Evolutionary conservation across 2,113 vertebrate genomes (phyloP).

Genomic region (Ursus arctos): DNA sequence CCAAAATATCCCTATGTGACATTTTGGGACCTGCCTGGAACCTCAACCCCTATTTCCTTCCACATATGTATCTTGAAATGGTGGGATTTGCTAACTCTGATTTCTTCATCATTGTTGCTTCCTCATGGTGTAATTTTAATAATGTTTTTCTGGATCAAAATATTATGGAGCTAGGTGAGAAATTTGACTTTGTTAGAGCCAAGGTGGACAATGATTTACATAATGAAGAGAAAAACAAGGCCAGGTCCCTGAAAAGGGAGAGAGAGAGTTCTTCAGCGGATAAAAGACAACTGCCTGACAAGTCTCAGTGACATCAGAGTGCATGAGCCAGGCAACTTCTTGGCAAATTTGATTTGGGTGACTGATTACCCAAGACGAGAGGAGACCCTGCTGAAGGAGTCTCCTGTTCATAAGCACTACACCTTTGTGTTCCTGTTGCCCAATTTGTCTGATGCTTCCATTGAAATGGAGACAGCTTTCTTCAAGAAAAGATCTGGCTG

Average conservation of each 20-base stretch:
- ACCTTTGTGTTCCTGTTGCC: background rate
- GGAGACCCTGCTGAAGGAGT: constrained; percentile 28
- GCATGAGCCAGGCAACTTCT: background rate
- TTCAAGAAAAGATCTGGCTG: constrained; percentile 60
- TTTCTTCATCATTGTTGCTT: no score
- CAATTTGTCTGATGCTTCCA: background rate
- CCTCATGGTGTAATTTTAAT: background rate
- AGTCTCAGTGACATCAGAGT: background rate
- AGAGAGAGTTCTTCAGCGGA: constrained; percentile 27
- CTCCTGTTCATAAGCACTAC: constrained; percentile 44
- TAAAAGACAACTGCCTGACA: background rate
- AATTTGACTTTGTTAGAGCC: constrained; percentile 70
- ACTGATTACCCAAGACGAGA: constrained; percentile 58
- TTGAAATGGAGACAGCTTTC: constrained; percentile 49
- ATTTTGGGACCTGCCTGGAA: background rate
- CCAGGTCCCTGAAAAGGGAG: background rate
- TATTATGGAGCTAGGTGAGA: constrained; percentile 65
- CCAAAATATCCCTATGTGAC: no score
- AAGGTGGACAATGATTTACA: constrained; percentile 60
- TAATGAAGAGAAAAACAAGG: background rate
- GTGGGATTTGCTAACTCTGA: no score
- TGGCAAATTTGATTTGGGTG: background rate
- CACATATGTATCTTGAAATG: no score
- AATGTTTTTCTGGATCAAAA: background rate
- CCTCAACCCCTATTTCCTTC: no score